Base-by-base conservation (phyloP, 2,113 vertebrate species). In the Junco hyemalis region DNA sequence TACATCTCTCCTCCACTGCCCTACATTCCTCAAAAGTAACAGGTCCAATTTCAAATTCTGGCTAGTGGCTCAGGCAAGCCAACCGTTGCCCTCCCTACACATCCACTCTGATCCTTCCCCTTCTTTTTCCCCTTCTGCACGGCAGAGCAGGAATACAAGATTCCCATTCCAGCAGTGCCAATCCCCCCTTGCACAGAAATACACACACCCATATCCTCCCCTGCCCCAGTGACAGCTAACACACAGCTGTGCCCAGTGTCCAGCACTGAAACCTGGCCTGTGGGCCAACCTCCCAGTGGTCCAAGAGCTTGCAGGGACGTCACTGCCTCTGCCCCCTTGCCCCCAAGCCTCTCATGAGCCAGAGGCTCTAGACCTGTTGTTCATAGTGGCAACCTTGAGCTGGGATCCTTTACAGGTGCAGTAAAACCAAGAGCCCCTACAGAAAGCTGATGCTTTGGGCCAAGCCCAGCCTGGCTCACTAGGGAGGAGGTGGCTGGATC, bases 21-120 rank as follows among this genome's bases (percentile, higher is more conserved):
- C 81, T 70, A 44, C 57, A 70, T 80, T 95, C 87, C 95, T 95
- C 95, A 97, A 94, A 88, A 96, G 96, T 91, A 92, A 79, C 76
- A 93, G 80, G 76, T 88, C 76, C 89, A 14, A 69, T 71, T 48
- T 28, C 68, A 76, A 16, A 35, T 61, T 63, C 50, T 73, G 88
- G 56, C 51, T 28, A 21, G 47, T 22, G 36, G 90, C 57, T 83
- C 68, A 44, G 31, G 44, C 22, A 19, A 73, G 59, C 63, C 38
- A 69, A 57, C 26, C 19, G 40, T 10, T 68, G 65, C n/a, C 31
- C 38, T 31, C 38, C 77, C 56, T 6, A 31, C n/a, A 48, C 36
- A 16, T 53, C 61, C 53, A 61, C 11, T 24, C 42, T 15, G 26
- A 23, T 33, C 56, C 17, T 29, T 44, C 21, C 76, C 26, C 42